Base-by-base conservation (phyloP, 2,113 vertebrate genomes). In the Seriola rivoliana region DNA sequence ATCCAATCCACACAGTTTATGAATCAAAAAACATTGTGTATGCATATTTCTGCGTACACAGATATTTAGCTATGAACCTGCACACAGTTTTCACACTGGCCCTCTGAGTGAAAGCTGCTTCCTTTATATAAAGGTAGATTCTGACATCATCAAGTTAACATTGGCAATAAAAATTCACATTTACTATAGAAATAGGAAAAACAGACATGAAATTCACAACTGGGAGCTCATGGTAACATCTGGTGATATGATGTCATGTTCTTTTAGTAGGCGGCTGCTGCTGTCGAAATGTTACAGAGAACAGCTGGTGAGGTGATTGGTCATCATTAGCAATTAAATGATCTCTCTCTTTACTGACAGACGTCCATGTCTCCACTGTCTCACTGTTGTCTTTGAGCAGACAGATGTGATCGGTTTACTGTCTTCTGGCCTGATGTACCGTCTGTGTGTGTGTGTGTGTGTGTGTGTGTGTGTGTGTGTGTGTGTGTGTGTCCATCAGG, bases 291-390 rank as follows among this genome's bases (percentile, higher is more conserved):
- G 57, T 73, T 29, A 21, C n/a, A 12, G 57, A 68, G 52, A 66
- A 63, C 80, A 85, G 82, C 80, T 77, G 69, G 38, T 70, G 75
- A 57, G 67, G 46, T 84, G 62, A 48, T 57, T 68, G 66, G 66
- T 82, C 67, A 19, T 85, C 79, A 32, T 71, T 69, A 75, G 19
- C 5, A 4, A 62, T 71, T 64, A 59, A 68, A 83, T 68, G 12
- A 17, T 66, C 32, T 60, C 9, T 25, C 54, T 11, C 9, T 23
- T 9, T 11, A 25, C 54, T 25, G 54, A 25, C 3, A 77, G 4
- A 58, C 14, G 17, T 34, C 57, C 38, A 19, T 69, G 40, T 62
- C 52, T 21, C 23, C 40, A 21, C 25, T 40, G 52, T 44, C 69
- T 75, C 38, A 59, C 65, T 78, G 40, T 40, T 32, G 19, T 71